Evolutionary conservation across 2,888 invertebrate species (phyloP), one percentile per base, ranked within the genome.

Genomic region (Mythimna albipuncta): DNA sequence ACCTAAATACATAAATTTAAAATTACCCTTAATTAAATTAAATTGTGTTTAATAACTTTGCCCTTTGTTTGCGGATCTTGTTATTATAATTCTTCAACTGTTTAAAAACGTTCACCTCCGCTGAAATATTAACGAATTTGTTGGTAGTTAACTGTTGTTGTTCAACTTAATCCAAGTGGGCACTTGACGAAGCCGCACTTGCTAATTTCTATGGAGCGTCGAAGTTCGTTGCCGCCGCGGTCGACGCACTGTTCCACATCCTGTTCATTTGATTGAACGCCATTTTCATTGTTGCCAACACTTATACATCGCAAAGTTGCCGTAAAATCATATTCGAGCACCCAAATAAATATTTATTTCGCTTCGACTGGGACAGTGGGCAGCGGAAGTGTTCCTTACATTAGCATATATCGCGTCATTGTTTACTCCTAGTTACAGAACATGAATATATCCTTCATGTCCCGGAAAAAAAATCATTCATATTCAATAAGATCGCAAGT

Each of bases 181-280:
- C 67, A 74, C 57, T 77, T 77, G 68, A 79, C 70, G 72, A 74
- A 66, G 67, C 35, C 77, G 81, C 81, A 84, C 81, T 89, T 89
- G 82, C 85, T 84, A 82, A 89, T 89, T 90, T 89, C 89, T 90
- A 89, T 89, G 88, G 89, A 91, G 87, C 87, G 80, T 81, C 75
- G 83, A 89, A 91, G 93, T 93, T 92, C 90, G 92, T 92, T 91
- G 93, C 85, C 91, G 91, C 80, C 85, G 90, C 93, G 91, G 92
- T 93, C 94, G 93, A 87, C 93, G 93, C 92, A 89, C 93, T 90
- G 89, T 86, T 88, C 90, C 88, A 90, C 92, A 94, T 94, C 94
- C 94, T 94, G 94, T 93, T 89, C 89, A 88, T 85, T 85, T 83
- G 88, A 90, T 87, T 85, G 85, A 82, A 82, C 88, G 89, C 89